Base-by-base conservation (phyloP, 2,888 invertebrate genomes). In the Eurytoma californica region DNA sequence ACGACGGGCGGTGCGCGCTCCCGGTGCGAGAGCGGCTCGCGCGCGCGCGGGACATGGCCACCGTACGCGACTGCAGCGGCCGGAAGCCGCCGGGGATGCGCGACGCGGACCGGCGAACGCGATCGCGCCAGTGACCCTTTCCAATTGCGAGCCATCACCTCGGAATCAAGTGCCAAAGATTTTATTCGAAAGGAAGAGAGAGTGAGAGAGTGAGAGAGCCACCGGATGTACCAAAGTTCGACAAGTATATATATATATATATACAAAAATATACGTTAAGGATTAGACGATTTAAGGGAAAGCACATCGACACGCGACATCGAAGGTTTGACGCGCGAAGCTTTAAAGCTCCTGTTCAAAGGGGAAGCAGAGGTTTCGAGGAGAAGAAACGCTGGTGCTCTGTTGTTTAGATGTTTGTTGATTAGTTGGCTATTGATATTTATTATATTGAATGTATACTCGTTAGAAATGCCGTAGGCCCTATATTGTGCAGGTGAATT, bases 1-100 rank as follows among this genome's bases (percentile, higher is more conserved):
- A 82, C 77, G 76, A 69, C 80, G 74, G 77, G 68, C 49, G 49
- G 57, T 67, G 68, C 47, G 61, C 69, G 68, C 55, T 67, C 47
- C 30, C 39, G 49, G 16, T 24, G 70, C 49, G 30, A n/a, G 66
- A 47, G 66, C 24, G 16, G 51, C 51, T 61, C 51, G 51, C 61
- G n/a, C 39, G 57, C 72, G 63, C 24, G 24, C 24, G 65, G 75
- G 18, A 58, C 72, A 69, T 81, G 76, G 73, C 66, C 30, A 70
- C n/a, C 80, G 76, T 18, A 28, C 60, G 16, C 73, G 20, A 18
- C 65, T 12, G 65, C 65, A 18, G 47, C 14, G 7, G 60, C 60
- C 60, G 60, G 24, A 14, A 24, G 20, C 16, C 24, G n/a, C n/a
- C 61, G 18, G n/a, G 65, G 39, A 18, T 30, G 39, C 61, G 61